Evolutionary conservation across 2,888 invertebrate genomes (phyloP).

Genomic region (Dasypogon diadema): DNA sequence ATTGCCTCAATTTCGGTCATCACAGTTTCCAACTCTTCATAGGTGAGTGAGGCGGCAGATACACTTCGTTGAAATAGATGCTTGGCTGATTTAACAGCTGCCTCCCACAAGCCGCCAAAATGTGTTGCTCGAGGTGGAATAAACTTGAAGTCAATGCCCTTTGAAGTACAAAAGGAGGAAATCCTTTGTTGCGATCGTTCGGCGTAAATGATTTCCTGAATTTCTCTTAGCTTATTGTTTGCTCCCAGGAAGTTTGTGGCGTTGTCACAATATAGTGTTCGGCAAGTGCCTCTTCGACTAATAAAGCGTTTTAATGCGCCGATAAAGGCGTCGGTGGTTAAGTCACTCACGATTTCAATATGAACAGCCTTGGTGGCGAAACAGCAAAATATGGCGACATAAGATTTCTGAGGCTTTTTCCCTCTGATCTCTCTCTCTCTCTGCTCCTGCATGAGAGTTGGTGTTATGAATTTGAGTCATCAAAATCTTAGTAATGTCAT

Average conservation of each 20-base stretch:
- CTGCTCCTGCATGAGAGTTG: slow-evolving; percentile 9
- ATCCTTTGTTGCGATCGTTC: neutral
- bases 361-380: slow-evolving; percentile 14
- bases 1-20: slow-evolving; percentile 59
- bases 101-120: slow-evolving; percentile 3
- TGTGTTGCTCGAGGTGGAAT: slow-evolving; percentile 9
- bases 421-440: slow-evolving; percentile 53
- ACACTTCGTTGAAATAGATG: neutral
- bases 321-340: slow-evolving; percentile 51
- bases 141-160: slow-evolving; percentile 16
- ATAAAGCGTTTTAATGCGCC: slow-evolving; percentile 49
- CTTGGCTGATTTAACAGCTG: too few relatives aligned
- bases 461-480: slow-evolving; percentile 24
- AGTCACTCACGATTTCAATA: slow-evolving; percentile 46
- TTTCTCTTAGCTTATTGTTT: neutral
- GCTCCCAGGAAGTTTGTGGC: slow-evolving; percentile 43
- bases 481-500: slow-evolving; percentile 31
- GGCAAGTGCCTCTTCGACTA: slow-evolving; percentile 39
- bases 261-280: slow-evolving; percentile 46
- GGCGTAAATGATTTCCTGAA: slow-evolving; percentile 1
- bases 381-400: neutral
- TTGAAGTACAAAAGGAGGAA: neutral
- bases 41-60: slow-evolving; percentile 55
- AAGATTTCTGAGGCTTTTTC: neutral
- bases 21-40: slow-evolving; percentile 60